Conservation (phyloP, 2,888 invertebrate species). For the Lysandra coridon region DNA sequence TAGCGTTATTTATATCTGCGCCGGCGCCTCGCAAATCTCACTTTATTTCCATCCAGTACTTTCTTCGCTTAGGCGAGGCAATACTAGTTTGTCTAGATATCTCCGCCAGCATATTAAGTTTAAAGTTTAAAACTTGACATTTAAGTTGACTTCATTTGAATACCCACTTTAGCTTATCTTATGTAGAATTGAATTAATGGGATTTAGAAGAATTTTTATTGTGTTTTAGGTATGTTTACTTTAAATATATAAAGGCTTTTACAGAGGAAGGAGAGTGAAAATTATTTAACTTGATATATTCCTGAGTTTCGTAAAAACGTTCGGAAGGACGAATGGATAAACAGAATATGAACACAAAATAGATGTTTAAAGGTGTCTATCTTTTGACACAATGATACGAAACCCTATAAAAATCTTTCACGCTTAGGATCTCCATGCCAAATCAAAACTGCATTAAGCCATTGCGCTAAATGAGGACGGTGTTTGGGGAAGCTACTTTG, state of each 20-base stretch:
- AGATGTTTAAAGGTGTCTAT: no score
- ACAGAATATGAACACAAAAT: no score
- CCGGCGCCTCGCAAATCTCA: conserved; percentile 12
- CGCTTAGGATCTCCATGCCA: no score
- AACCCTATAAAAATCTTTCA: no score
- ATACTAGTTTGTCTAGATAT: conserved; percentile 19
- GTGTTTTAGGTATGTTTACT: background rate
- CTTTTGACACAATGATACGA: no score
- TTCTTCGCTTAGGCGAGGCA: conserved; percentile 17
- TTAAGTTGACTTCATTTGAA: conserved; percentile 5
- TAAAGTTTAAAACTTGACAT: conserved; percentile 1
- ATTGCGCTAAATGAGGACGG: background rate
- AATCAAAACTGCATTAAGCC: background rate
- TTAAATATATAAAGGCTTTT: background rate
- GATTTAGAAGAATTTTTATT: background rate
- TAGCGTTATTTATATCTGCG: conserved; percentile 7
- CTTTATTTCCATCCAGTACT: conserved; percentile 21
- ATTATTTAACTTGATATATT: background rate
- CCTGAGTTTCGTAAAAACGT: background rate
- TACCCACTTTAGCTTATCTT: background rate
- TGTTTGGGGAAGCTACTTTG: background rate
- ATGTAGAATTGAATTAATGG: background rate
- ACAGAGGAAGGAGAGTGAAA: background rate
- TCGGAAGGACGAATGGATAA: no score
- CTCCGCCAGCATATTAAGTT: background rate